Base-by-base conservation (phyloP, 37 sponge, comb jelly and placozoan species). In the Petrosia ficiformis region DNA sequence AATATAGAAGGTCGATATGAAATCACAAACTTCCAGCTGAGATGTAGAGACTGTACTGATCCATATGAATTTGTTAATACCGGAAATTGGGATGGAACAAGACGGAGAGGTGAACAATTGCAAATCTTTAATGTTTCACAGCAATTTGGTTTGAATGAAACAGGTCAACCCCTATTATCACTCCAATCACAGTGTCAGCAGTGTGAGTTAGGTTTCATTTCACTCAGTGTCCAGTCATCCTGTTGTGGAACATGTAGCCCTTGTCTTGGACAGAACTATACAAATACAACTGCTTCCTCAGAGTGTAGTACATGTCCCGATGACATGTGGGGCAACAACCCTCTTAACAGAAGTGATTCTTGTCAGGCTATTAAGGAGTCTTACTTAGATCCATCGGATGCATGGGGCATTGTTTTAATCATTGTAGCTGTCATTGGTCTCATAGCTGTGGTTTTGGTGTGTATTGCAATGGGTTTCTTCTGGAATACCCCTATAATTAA, bases 401-500 rank as follows among this genome's bases (percentile, higher is more conserved):
- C 82, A 35, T 80, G 63, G 56, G 71, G 80, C 19, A 80, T 90
- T 4, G 65, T 80, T 16, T 60, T 74, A 0, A 66, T 84, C 22
- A 70, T 84, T 2, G 44, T 88, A 56, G 84, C 89, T 22, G 24
- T 61, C 21, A 25, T 88, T 31, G 85, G 85, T 1, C 61, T 87
- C 14, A 44, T 81, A 42, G 56, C 25, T 10, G 79, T 88, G 1
- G 78, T 32, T 3, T 31, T 77, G 1, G 72, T 80, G 0, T 33
- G 16, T 19, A 33, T 77, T 19, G 71, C 79, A 6, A 88, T 81
- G 31, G 67, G 31, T 14, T 59, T 67, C 35, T 76, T 58, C 68
- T 84, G 82, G 80, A 84, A 76, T 16, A 84, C 89, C 2, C 70
- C 93, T 3, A 72, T 93, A 16, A 82, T 93, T 26, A 88, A 87